Conservation (phyloP, 2,888 invertebrate genomes). For the Orthosia gothica region DNA sequence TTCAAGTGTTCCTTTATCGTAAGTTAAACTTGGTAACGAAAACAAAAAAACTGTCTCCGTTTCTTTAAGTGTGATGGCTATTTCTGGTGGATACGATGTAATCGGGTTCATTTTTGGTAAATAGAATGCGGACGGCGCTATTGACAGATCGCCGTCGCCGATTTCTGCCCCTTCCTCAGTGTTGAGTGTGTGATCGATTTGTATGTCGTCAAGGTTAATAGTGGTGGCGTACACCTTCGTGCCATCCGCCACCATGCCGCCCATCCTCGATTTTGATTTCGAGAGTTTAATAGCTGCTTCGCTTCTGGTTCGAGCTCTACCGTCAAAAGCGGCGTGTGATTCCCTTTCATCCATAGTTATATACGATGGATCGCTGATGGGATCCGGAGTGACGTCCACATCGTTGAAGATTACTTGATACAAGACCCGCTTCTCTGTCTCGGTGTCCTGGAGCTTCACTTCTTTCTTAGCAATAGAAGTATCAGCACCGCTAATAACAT, state of each 20-base stretch:
- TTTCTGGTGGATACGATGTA: slow-evolving; percentile 90
- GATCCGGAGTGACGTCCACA: slow-evolving; percentile 82
- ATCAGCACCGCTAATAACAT: slow-evolving; percentile 9
- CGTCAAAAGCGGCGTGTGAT: slow-evolving; percentile 84
- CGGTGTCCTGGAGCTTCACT: slow-evolving; percentile 71
- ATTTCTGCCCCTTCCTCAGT: slow-evolving; percentile 82
- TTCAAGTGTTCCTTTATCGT: slow-evolving; percentile 91
- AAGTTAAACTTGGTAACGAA: slow-evolving; percentile 93
- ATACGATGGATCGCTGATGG: slow-evolving; percentile 77
- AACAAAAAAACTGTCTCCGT: slow-evolving; percentile 93
- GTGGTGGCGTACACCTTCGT: slow-evolving; percentile 86
- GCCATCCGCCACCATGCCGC: slow-evolving; percentile 64
- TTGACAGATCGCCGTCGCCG: slow-evolving; percentile 76
- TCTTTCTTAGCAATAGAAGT: slow-evolving; percentile 44
- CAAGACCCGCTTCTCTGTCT: slow-evolving; percentile 80
- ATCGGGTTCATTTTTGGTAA: slow-evolving; percentile 79
- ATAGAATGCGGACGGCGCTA: slow-evolving; percentile 86
- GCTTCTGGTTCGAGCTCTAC: slow-evolving; percentile 74
- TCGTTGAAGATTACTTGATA: slow-evolving; percentile 76
- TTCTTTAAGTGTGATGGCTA: slow-evolving; percentile 93
- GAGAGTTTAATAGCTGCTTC: slow-evolving; percentile 73
- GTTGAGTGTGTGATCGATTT: slow-evolving; percentile 88
- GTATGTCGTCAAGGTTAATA: slow-evolving; percentile 89
- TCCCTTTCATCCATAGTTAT: slow-evolving; percentile 81
- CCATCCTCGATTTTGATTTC: slow-evolving; percentile 71